A percentile compares a stretch with the other conserved stretches of the same genome.
phyloP scores from a whole-genome alignment of 2,113 vertebrate species.

The Antennarius striatus region DNA sequence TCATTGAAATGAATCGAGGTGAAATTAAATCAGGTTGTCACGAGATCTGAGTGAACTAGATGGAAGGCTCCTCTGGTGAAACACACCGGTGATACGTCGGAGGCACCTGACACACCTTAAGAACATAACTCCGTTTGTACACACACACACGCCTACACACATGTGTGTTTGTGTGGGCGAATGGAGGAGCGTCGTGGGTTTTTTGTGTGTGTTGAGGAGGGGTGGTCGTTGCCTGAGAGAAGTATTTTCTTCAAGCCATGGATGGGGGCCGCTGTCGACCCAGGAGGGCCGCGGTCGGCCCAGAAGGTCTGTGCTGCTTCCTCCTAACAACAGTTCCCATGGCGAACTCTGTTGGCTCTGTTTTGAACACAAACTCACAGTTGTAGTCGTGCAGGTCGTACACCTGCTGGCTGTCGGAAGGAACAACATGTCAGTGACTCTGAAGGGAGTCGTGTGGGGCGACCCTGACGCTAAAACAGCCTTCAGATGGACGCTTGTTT shows the following conservation, averaged over 20 bases:
- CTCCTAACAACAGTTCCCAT: slow-evolving; percentile 71
- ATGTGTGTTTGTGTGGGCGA: no score
- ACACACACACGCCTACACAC: no score
- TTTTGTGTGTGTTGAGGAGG: neutral
- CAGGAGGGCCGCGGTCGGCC: slow-evolving; percentile 31
- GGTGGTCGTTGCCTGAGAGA: slow-evolving; percentile 20
- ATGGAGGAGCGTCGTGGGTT: no score
- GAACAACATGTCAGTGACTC: no score
- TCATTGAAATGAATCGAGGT: no score
- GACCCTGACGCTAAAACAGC: neutral
- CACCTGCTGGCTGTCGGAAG: neutral
- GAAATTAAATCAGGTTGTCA: no score
- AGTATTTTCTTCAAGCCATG: slow-evolving; percentile 19
- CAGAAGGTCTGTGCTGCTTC: slow-evolving; percentile 50
- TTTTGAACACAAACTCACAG: slow-evolving; percentile 65
- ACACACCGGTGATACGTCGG: no score
- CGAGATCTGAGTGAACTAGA: no score
- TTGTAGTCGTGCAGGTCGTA: slow-evolving; percentile 17
- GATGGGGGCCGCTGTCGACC: neutral
- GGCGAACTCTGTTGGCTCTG: slow-evolving; percentile 64
- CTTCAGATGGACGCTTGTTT: neutral
- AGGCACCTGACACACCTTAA: no score
- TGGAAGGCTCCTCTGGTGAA: no score
- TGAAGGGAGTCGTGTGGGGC: no score
- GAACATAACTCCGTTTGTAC: no score